Evolutionary conservation across 2,113 vertebrate genomes (phyloP).

Genomic region (Gadus macrocephalus): DNA sequence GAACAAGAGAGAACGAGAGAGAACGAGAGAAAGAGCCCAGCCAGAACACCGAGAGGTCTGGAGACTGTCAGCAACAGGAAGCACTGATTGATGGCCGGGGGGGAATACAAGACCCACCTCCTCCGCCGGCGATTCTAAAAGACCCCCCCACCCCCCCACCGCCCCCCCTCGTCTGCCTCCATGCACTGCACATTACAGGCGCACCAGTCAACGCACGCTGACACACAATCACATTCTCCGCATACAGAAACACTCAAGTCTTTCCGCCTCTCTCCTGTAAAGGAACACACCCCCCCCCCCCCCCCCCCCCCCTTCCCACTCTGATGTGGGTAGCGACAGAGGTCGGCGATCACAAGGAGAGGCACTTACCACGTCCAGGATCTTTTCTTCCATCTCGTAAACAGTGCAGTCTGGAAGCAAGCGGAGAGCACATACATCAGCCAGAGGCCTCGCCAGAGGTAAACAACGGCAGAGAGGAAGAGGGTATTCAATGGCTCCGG

Average conservation of each 20-base stretch:
- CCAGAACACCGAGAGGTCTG: conserved; percentile 43
- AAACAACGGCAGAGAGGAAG: conserved; percentile 32
- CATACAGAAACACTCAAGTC: neutral
- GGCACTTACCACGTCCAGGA: conserved; percentile 89
- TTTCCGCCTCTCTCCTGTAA: neutral
- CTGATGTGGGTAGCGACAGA: neutral
- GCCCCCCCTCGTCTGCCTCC: no score
- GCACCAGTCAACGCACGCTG: neutral
- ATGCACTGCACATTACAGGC: conserved; percentile 17
- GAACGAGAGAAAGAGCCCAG: neutral
- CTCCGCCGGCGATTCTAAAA: conserved; percentile 24
- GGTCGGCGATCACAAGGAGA: neutral
- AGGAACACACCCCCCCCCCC: conserved; percentile 10
- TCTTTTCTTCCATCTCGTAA: conserved; percentile 96
- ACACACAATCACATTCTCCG: no score
- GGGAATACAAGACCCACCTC: conserved; percentile 36
- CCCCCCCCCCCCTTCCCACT: no score
- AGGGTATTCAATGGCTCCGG: conserved; percentile 16
- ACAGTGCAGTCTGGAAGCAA: conserved; percentile 84
- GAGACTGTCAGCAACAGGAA: conserved; percentile 65
- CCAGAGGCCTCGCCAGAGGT: neutral
- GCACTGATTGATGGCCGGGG: conserved; percentile 55
- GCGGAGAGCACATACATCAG: conserved; percentile 27
- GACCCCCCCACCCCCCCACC: neutral
- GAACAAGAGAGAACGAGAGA: no score